A percentile compares a stretch with the other conserved stretches of the same genome.
Conservation (phyloP, 2,797 vertebrate species). For the Acestrorhynchus altus region DNA sequence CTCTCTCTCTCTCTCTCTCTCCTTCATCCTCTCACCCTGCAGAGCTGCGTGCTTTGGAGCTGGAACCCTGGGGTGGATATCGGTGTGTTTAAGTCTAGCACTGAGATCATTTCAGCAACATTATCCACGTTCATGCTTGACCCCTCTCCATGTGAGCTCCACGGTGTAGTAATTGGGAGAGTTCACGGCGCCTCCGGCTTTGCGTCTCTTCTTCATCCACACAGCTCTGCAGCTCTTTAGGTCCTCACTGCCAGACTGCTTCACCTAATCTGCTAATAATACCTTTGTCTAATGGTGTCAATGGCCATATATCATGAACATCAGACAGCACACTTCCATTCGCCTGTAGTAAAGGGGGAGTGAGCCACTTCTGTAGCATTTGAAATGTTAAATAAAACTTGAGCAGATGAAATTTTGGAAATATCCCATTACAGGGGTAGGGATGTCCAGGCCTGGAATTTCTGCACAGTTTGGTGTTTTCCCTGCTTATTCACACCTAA, state of each 20-base stretch:
- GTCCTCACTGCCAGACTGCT: slow-evolving; percentile 70
- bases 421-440: no score
- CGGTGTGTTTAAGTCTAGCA: slow-evolving; percentile 39
- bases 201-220: slow-evolving; percentile 48
- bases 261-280: slow-evolving; percentile 82
- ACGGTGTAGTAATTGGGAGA: slow-evolving; percentile 80
- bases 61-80: slow-evolving; percentile 23
- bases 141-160: slow-evolving; percentile 72
- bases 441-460: no score
- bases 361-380: slow-evolving; percentile 20
- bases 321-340: slow-evolving; percentile 18
- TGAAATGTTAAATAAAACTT: slow-evolving; percentile 10
- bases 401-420: neutral
- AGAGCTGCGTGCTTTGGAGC: slow-evolving; percentile 7
- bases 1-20: neutral
- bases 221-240: slow-evolving; percentile 69
- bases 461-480: no score
- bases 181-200: slow-evolving; percentile 73
- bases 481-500: no score
- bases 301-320: slow-evolving; percentile 75
- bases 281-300: slow-evolving; percentile 84
- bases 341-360: slow-evolving; percentile 1
- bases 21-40: neutral
- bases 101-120: slow-evolving; percentile 84
- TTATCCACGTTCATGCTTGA: slow-evolving; percentile 88